Base-by-base conservation (phyloP, 2,888 invertebrate genomes). In the Noctua pronuba region DNA sequence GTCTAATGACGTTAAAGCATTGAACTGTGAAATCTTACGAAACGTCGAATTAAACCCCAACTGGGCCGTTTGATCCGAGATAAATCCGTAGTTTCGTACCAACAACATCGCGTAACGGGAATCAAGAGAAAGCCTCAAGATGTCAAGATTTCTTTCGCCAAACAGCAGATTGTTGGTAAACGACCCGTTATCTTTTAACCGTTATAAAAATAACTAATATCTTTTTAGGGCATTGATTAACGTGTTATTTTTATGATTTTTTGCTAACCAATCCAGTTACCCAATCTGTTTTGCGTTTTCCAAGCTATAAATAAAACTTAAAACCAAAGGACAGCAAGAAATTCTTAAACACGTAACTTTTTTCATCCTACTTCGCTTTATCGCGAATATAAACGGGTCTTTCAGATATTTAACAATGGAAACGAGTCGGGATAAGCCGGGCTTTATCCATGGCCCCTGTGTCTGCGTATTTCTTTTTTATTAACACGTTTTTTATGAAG, bases 61-160 rank as follows among this genome's bases (percentile, higher is more conserved):
- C 75, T 83, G 71, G 72, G 79, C 71, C 73, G 65, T 78, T 78
- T 86, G 83, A 85, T 83, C 76, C n/a, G 77, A 85, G 86, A 88
- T 88, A 83, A 88, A 81, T 81, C 82, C 62, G 81, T 77, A 71
- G 72, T 83, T 81, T 73, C 69, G 67, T 70, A 75, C 73, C 66
- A 77, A 73, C 77, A 73, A 71, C 86, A 79, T 78, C 83, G 80
- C 69, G 83, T 88, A 88, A 88, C 88, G 88, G 88, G 89, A 89
- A 86, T 69, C 75, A 73, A 88, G 89, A 88, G 89, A 88, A 88
- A 89, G 86, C 85, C 82, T 75, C 77, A 71, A 75, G 79, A 80
- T 74, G 77, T 69, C 75, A 83, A 83, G 72, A 82, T 82, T 81
- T 87, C 79, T 88, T 86, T 81, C 62, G 79, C 83, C 68, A 87